Conservation (phyloP, 37 sponge, comb jelly and placozoan genomes). For the Eunapius fragilis region DNA sequence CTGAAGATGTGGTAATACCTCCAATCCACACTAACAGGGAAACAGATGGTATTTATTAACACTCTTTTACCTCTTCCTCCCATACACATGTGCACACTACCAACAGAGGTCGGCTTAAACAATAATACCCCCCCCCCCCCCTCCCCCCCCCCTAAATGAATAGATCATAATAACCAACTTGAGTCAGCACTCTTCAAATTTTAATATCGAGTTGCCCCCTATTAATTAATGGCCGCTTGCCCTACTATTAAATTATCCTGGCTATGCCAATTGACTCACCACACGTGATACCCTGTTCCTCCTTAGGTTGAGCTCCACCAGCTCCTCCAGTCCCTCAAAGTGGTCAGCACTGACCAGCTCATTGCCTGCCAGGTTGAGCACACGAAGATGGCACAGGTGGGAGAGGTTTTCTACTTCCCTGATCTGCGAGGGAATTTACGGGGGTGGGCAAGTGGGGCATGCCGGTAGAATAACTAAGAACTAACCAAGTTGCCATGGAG, state of each 20-base stretch:
- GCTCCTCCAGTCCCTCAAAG: constrained; percentile 65
- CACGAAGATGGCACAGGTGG: constrained; percentile 78
- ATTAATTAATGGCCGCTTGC: too few relatives aligned
- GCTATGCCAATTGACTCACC: too few relatives aligned
- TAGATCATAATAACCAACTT: too few relatives aligned
- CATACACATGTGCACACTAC: too few relatives aligned
- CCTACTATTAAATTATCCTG: too few relatives aligned
- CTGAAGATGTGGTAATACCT: constrained; percentile 81
- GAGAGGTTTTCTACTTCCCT: constrained; percentile 76
- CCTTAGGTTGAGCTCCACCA: constrained; percentile 91
- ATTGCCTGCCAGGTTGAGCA: constrained; percentile 96
- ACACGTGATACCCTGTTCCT: constrained; percentile 84
- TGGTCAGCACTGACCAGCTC: constrained; percentile 68
- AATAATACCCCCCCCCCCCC: neutral
- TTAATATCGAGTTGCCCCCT: too few relatives aligned
- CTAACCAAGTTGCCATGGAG: constrained; percentile 93
- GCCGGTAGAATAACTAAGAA: neutral
- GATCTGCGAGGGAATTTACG: constrained; percentile 43
- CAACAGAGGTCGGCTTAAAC: too few relatives aligned
- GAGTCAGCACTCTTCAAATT: too few relatives aligned
- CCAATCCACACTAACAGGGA: constrained; percentile 72
- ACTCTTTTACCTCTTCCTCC: too few relatives aligned
- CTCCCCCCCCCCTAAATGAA: too few relatives aligned
- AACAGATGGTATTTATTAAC: too few relatives aligned
- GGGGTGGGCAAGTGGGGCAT: neutral